A percentile compares a stretch with the other conserved stretches of the same genome.
These are phyloP conservation scores for Nanorana parkeri DNA, from an alignment of 2,113 vertebrate genomes.

Conservation along the genomic window DNA sequence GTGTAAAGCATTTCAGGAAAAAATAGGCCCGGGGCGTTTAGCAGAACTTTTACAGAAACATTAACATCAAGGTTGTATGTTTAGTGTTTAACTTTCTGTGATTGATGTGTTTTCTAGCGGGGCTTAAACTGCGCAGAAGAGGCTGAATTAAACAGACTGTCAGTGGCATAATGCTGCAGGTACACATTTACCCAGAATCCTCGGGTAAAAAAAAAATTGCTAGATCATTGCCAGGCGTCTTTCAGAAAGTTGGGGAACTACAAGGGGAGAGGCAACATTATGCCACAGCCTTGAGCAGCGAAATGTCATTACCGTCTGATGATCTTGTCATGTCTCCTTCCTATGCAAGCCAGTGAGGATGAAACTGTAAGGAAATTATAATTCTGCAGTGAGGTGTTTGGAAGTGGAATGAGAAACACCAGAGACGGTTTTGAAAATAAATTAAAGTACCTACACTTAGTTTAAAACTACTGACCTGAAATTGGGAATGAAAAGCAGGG, in stretches of 20 bases:
- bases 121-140: background rate
- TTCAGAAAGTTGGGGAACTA: no score
- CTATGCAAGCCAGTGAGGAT: background rate
- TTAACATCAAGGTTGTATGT: conserved; percentile 21
- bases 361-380: no score
- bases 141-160: background rate
- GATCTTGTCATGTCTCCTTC: background rate
- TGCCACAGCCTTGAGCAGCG: no score
- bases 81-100: conserved; percentile 15
- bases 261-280: no score
- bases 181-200: background rate
- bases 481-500: no score
- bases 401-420: no score
- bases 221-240: no score
- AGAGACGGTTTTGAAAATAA: no score
- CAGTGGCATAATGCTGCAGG: background rate
- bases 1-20: conserved; percentile 4
- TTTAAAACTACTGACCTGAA: no score
- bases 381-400: no score
- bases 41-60: conserved; percentile 1
- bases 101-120: conserved; percentile 7
- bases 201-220: background rate
- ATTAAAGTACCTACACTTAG: no score
- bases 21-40: background rate
- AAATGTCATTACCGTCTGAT: no score